Conservation (phyloP, 53 echinoderm and acorn worm genomes). For the Patiria pectinifera region DNA sequence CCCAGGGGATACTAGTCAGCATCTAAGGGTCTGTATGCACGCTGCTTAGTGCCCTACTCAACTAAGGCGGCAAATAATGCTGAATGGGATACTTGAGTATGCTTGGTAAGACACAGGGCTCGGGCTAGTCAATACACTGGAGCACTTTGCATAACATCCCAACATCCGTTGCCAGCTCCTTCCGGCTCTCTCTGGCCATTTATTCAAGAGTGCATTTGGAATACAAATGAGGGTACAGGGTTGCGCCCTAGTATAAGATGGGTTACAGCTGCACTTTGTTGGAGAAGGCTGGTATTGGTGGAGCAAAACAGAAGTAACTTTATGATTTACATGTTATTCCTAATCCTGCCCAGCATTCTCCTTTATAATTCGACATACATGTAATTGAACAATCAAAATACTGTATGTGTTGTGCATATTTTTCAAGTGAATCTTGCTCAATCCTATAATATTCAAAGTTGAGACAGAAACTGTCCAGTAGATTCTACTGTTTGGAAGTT, state of each 20-base stretch:
- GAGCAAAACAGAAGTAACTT: too few relatives aligned
- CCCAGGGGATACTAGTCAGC: conserved; percentile 42
- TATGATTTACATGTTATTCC: neutral
- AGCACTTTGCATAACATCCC: conserved; percentile 66
- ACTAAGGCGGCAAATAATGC: conserved; percentile 1
- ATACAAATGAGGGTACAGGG: conserved; percentile 54
- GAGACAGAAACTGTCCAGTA: too few relatives aligned
- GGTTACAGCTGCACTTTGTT: conserved; percentile 45
- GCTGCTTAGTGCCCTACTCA: conserved; percentile 27
- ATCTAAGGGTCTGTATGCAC: conserved; percentile 36
- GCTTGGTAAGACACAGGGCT: conserved; percentile 45
- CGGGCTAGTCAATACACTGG: conserved; percentile 45
- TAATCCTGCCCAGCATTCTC: too few relatives aligned
- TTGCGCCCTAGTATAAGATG: neutral
- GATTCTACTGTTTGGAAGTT: too few relatives aligned
- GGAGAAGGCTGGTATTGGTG: neutral
- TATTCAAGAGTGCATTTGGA: conserved; percentile 54
- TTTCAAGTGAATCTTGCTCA: too few relatives aligned
- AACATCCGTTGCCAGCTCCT: conserved; percentile 46
- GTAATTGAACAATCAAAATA: too few relatives aligned
- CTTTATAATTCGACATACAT: too few relatives aligned
- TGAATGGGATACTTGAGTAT: conserved; percentile 61
- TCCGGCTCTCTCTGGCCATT: conserved; percentile 57
- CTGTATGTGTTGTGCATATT: too few relatives aligned
- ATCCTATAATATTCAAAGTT: too few relatives aligned